Percentiles rank a stretch among this genome's conserved stretches.
phyloP scores from a whole-genome alignment of 2,113 vertebrate species.

The Amazona vittata region DNA sequence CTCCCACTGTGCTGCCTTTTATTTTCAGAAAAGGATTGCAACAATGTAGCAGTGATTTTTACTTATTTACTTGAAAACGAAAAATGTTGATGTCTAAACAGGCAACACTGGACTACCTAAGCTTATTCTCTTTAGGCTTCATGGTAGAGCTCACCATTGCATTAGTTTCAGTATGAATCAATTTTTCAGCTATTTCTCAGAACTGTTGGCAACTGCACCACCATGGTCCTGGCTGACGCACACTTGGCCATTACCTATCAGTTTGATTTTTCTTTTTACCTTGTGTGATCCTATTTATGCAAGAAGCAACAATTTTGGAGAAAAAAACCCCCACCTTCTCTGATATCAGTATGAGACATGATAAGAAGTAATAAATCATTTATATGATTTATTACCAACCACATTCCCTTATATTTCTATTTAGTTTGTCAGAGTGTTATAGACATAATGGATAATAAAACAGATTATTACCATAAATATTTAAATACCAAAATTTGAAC shows the following conservation, averaged over 20 bases:
- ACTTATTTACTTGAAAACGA: neutral
- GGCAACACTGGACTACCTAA: neutral
- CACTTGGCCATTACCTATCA: neutral
- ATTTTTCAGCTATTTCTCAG: neutral
- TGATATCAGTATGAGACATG: rapidly evolving
- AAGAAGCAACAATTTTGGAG: neutral
- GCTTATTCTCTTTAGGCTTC: neutral
- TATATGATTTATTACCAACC: neutral
- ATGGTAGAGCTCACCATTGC: neutral
- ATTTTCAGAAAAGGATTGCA: neutral
- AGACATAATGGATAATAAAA: neutral
- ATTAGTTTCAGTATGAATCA: neutral
- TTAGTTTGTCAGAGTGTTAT: neutral
- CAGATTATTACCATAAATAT: neutral
- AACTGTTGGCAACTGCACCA: neutral
- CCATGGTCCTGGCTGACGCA: neutral
- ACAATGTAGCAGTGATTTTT: neutral
- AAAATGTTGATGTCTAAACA: neutral
- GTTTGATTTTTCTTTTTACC: neutral
- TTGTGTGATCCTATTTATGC: neutral
- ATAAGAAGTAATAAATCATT: neutral
- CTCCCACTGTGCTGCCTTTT: neutral
- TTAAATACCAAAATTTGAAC: neutral
- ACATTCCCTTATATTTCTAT: neutral
- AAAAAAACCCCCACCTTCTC: neutral